Evolutionary conservation across 1,140 invertebrate genomes (phyloP), one percentile per base, ranked within the genome.

Genomic region (Palaemon carinicauda): DNA sequence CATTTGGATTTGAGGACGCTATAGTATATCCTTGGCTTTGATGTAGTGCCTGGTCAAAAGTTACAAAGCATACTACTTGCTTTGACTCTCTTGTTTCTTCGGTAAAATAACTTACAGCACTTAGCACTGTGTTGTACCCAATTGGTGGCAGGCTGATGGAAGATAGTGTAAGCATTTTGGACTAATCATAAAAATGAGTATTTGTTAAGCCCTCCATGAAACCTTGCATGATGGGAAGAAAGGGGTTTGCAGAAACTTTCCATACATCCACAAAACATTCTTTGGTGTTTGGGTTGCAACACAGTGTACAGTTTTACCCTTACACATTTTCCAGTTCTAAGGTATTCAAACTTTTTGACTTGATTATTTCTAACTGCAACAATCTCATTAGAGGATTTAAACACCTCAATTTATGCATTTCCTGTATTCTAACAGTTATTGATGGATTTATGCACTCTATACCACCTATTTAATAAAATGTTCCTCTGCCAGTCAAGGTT

Each of bases 31-130:
- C 41, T 51, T 51, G 29, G 1, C 41, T 17, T 1, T 78, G 24
- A 78, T 78, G 75, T 78, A 78, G 41, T 78, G 75, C 41, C 33
- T 78, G 75, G 17, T 78, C 75, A 51, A 78, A 78, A 33, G 41
- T 50, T 12, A 78, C 31, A 53, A 12, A 78, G 33, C 21, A 51
- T 51, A 17, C 24, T n/a, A 51, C 5, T 1, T 78, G 33, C 5
- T 24, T 78, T n/a, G 41, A 5, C 24, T 78, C 53, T 51, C 29
- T 52, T 78, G 7, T 78, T n/a, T 52, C 51, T 78, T 24, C 33
- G 7, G 33, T 21, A 19, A 21, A 5, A 78, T 21, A 78, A 15
- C n/a, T 78, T 51, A 78, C 10, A 33, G 33, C 75, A 53, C 24
- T 78, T 78, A 78, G 31, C 41, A 51, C 51, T 52, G 75, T 78